phyloP scores from a whole-genome alignment of 1,140 invertebrate genomes.

The Drosophila eugracilis region DNA sequence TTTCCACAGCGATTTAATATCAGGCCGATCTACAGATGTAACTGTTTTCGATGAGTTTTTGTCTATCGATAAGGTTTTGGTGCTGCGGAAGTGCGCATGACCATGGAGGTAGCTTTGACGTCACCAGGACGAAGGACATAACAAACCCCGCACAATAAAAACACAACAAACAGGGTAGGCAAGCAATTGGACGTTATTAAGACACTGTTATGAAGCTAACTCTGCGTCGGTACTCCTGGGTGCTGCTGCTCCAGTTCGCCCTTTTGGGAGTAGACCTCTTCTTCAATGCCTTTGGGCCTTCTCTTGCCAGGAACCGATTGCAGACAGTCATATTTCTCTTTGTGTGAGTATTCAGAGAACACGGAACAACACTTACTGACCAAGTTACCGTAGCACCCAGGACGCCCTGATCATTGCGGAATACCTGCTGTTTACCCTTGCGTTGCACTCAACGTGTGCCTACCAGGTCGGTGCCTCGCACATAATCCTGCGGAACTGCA shows the following conservation, averaged over 20 bases:
- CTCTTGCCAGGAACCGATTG: constrained; percentile 57
- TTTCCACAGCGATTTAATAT: no score
- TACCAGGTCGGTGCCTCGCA: constrained; percentile 91
- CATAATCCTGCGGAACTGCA: constrained; percentile 87
- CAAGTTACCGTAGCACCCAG: constrained; percentile 86
- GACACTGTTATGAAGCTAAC: constrained; percentile 75
- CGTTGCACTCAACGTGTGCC: constrained; percentile 90
- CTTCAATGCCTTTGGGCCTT: constrained; percentile 76
- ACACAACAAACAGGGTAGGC: constrained; percentile 6
- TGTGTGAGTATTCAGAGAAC: constrained; percentile 64
- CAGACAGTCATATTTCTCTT: constrained; percentile 76
- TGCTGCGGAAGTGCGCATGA: constrained; percentile 36
- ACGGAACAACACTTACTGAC: background rate
- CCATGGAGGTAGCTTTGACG: constrained; percentile 59
- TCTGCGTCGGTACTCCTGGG: constrained; percentile 69
- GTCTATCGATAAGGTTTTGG: constrained; percentile 31
- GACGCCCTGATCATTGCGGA: constrained; percentile 89
- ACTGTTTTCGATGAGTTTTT: background rate
- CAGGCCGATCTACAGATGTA: no score
- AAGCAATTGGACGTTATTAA: background rate
- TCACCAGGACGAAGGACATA: constrained; percentile 67
- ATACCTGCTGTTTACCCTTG: constrained; percentile 87
- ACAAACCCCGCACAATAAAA: constrained; percentile 28
- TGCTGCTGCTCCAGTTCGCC: constrained; percentile 66
- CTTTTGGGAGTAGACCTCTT: constrained; percentile 69